Base-by-base conservation (phyloP, 2,113 vertebrate genomes). In the Hippopotamus amphibius region DNA sequence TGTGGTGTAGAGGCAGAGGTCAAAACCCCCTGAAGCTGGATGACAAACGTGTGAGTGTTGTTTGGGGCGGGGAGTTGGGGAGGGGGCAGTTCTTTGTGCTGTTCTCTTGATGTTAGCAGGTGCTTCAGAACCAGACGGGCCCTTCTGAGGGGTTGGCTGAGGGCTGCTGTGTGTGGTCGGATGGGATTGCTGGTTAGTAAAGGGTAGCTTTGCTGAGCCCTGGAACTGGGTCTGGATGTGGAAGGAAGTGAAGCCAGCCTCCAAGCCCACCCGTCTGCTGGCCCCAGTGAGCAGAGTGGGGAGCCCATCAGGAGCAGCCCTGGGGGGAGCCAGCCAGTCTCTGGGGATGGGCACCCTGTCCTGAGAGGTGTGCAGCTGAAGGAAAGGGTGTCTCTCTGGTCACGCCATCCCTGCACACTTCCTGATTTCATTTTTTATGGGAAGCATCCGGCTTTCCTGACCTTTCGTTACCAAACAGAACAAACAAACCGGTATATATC, bases 51-150 rank as follows among this genome's bases (percentile, higher is more conserved):
- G 24, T 22, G 15, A n/a, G 19, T 8, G 10, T 4, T 8, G 74
- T 30, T 1, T 10, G 37, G 7, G 0, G 8, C 7, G 11, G 1
- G 15, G 22, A 5, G 0, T 5, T 4, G 13, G 7, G 30, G 2
- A 2, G 2, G 33, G 7, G 16, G 21, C 33, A 57, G 46, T 19
- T 57, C 46, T 15, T 77, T 10, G 15, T n/a, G 17, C 7, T 77
- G 9, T 50, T 87, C 30, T 65, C 28, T 72, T 26, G 33, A 1
- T 88, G 26, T 74, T 59, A 14, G 1, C 6, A 46, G 48, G 22
- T 79, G 53, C 89, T 85, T 68, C 26, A 87, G 0, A 50, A 68
- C 65, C n/a, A 9, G 9, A 21, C 2, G 21, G 65, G 9, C 48
- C 79, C 19, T 92, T 66, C 55, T 7, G 9, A 26, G 83, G 9